These are phyloP conservation scores for Erynnis tages DNA, from an alignment of 2,888 invertebrate species.

Conservation along the genomic window DNA sequence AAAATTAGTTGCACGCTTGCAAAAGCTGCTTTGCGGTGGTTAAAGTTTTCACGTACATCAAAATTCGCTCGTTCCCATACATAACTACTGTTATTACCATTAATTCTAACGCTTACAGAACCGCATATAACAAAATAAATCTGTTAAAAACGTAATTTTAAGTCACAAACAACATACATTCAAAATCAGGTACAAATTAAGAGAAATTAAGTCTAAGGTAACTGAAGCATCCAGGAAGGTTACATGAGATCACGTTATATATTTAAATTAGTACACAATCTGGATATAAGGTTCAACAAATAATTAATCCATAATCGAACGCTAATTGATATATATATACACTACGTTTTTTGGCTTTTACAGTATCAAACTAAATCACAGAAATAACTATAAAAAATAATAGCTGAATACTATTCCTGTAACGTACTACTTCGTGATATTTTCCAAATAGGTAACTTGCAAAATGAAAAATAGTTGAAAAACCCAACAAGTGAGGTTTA, in stretches of 20 bases:
- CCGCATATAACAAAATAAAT: conserved; percentile 62
- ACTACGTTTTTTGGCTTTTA: conserved; percentile 73
- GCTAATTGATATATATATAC: conserved; percentile 47
- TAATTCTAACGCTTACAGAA: conserved; percentile 54
- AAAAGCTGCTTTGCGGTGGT: conserved; percentile 75
- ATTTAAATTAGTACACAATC: conserved; percentile 27
- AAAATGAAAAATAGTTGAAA: no score
- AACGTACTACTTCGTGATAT: conserved; percentile 39
- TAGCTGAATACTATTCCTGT: conserved; percentile 42
- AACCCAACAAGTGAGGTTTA: no score
- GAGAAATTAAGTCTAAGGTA: conserved; percentile 77
- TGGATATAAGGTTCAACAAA: conserved; percentile 39
- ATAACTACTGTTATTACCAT: conserved; percentile 51
- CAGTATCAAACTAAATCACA: conserved; percentile 73
- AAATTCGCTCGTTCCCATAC: conserved; percentile 72
- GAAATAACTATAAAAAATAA: conserved; percentile 51
- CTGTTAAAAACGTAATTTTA: conserved; percentile 69
- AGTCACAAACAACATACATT: conserved; percentile 66
- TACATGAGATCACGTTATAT: conserved; percentile 66
- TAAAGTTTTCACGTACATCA: conserved; percentile 56
- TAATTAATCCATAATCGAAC: conserved; percentile 49
- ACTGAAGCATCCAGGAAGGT: conserved; percentile 72
- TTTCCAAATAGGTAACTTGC: no score
- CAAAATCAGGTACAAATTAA: conserved; percentile 80
- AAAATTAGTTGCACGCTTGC: conserved; percentile 73